A percentile compares a stretch with the other conserved stretches of the same genome.
phyloP scores from a whole-genome alignment of 1,140 invertebrate genomes.

The Brachionus sp. region DNA sequence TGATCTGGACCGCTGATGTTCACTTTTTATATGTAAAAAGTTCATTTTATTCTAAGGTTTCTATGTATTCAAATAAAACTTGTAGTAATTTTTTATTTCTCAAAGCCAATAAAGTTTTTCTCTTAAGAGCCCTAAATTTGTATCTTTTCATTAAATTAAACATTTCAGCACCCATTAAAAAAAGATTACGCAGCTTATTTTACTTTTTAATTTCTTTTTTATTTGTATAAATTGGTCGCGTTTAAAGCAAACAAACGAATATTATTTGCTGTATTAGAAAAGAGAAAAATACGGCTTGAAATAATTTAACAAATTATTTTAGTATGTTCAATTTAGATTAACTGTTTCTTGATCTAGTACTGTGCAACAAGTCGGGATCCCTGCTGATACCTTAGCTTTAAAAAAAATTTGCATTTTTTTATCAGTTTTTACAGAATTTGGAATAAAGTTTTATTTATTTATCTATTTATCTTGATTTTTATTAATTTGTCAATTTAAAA shows the following conservation, averaged over 20 bases:
- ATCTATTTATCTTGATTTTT: not conserved
- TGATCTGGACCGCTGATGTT: constrained; percentile 12
- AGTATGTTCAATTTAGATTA: not conserved
- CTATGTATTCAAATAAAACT: not conserved
- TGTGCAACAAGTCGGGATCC: not conserved
- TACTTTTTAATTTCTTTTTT: constrained; percentile 16
- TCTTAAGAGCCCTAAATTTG: not conserved
- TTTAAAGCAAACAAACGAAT: not conserved
- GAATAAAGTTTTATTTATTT: not conserved
- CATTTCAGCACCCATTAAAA: constrained; percentile 14
- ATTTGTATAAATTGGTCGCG: not conserved
- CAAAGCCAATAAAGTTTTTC: not conserved
- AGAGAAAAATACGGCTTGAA: not conserved
- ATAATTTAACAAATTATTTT: not conserved
- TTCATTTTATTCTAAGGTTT: not conserved
- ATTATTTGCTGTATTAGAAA: not conserved
- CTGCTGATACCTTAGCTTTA: not conserved
- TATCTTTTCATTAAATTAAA: constrained; percentile 7
- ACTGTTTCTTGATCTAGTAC: not conserved
- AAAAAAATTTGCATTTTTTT: not conserved
- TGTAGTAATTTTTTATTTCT: not conserved
- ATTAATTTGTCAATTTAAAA: not conserved
- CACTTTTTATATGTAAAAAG: not conserved
- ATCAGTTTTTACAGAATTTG: not conserved
- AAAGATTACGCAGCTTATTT: constrained; percentile 23